phyloP scores from a whole-genome alignment of 1,140 invertebrate genomes.

The Sycophila sp. region DNA sequence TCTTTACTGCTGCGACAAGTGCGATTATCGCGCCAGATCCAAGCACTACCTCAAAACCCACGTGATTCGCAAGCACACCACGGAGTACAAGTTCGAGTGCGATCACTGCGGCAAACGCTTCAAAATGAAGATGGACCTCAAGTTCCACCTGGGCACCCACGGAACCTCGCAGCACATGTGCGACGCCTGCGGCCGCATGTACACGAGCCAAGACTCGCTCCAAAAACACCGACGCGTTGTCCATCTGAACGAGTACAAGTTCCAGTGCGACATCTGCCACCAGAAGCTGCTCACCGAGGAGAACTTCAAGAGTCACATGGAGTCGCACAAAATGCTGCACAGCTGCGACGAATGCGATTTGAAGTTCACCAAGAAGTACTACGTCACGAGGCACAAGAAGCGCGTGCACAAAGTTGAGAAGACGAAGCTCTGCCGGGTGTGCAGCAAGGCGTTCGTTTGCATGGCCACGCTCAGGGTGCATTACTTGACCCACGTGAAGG shows the following conservation, averaged over 20 bases:
- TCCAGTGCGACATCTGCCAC: constrained; percentile 46
- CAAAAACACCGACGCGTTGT: constrained; percentile 48
- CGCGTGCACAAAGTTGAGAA: constrained; percentile 51
- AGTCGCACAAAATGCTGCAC: constrained; percentile 65
- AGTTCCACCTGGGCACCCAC: constrained; percentile 59
- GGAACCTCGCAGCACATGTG: constrained; percentile 48
- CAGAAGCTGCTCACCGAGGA: constrained; percentile 44
- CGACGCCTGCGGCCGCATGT: constrained; percentile 51
- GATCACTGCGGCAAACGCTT: constrained; percentile 66
- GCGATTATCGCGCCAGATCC: constrained; percentile 43
- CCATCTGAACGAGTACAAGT: constrained; percentile 48
- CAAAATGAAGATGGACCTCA: constrained; percentile 57
- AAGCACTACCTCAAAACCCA: constrained; percentile 45
- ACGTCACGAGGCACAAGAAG: constrained; percentile 50
- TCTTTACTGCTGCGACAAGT: constrained; percentile 46
- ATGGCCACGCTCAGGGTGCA: constrained; percentile 63
- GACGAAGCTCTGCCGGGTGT: constrained; percentile 53
- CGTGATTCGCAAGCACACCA: constrained; percentile 50
- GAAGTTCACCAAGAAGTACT: constrained; percentile 63
- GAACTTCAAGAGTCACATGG: constrained; percentile 51
- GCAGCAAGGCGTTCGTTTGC: constrained; percentile 47
- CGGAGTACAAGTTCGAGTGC: constrained; percentile 62
- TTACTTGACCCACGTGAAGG: constrained; percentile 67
- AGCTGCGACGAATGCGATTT: constrained; percentile 79
- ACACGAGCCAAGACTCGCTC: constrained; percentile 45